Evolutionary conservation across 2,888 invertebrate species (phyloP), one percentile per base, ranked within the genome.

Genomic region (Azorinus chamasolen): DNA sequence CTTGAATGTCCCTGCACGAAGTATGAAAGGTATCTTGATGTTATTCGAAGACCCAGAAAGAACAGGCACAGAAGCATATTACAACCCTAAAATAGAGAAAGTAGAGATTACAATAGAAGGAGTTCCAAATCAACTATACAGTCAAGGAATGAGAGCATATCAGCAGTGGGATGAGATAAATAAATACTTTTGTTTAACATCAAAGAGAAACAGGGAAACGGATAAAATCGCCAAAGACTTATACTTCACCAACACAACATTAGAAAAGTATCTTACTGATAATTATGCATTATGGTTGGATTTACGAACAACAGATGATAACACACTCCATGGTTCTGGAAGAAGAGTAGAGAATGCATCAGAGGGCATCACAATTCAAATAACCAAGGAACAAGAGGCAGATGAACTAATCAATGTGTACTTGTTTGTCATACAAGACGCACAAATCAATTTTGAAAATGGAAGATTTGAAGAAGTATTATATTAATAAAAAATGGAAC

Each of bases 21-120:
- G 69, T 54, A 84, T 79, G 83, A 79, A 77, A 61, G 81, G 75
- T n/a, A 79, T 82, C 48, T 50, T 79, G 12, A 69, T 82, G 72
- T 20, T 79, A 20, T 79, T 78, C 48, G 78, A 75, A 63, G 77
- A 74, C 41, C 77, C 58, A 12, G 51, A 51, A 22, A 18, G 37
- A 37, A 46, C 59, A 48, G 64, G 20, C 18, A 53, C 61, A 20
- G 68, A 76, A 58, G 14, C 14, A 10, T 81, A 59, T 59, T 81
- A 68, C 50, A 76, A 81, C 41, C 79, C 78, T 6, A 65, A 77
- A 37, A 81, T 83, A 24, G 50, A 18, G 32, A 79, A 82, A 48
- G 77, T 77, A 27, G 72, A 72, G 37, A 41, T 79, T n/a, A 82
- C 63, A 45, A 79, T 78, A 48, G 80, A 83, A 46, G 73, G 79